Evolutionary conservation across 2,797 vertebrate genomes (phyloP).

Genomic region (Gorsachius magnificus): DNA sequence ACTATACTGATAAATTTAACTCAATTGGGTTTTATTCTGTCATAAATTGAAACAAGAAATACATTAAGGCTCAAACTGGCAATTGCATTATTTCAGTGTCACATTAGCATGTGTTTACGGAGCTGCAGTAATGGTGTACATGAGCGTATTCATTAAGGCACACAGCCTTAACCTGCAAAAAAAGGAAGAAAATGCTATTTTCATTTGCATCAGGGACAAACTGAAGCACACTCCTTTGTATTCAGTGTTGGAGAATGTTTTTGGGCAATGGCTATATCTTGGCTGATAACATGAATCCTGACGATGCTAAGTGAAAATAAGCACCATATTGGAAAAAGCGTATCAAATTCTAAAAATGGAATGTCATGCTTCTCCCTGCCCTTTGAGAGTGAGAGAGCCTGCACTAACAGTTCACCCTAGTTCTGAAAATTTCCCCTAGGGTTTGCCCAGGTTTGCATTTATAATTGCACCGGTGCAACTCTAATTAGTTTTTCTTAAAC

Average conservation of each 20-base stretch:
- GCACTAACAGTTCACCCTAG: neutral
- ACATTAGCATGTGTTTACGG: neutral
- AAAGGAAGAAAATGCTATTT: neutral
- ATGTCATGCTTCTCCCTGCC: neutral
- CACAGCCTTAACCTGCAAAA: neutral
- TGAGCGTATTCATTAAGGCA: neutral
- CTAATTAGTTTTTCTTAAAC: neutral
- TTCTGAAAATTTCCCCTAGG: neutral
- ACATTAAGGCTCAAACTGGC: neutral
- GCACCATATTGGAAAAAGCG: neutral
- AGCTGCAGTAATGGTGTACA: neutral
- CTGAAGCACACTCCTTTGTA: neutral
- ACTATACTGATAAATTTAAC: neutral
- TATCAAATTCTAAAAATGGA: neutral
- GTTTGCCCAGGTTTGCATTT: neutral
- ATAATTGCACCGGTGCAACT: neutral
- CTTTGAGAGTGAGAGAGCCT: neutral
- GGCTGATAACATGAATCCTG: neutral
- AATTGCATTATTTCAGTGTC: neutral
- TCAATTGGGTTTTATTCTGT: neutral
- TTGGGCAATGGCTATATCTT: neutral
- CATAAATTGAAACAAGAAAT: neutral
- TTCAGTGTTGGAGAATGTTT: neutral
- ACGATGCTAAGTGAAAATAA: neutral
- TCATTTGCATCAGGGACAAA: neutral